Base-by-base conservation (phyloP, 2,797 vertebrate species). In the Vireo griseus region DNA sequence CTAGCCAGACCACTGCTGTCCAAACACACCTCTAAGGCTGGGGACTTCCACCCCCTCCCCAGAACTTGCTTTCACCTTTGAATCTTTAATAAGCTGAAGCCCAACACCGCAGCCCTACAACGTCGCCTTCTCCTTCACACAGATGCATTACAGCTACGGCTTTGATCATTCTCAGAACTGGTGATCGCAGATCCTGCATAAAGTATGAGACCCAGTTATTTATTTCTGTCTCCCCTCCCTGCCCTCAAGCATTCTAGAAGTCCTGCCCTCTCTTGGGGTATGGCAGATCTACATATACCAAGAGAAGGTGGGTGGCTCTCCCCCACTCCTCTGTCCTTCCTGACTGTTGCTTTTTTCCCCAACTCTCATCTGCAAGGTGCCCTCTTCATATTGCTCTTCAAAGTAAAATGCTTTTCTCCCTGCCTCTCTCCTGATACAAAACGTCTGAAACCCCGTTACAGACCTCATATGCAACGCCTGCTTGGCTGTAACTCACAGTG, bases 351-450 rank as follows among this genome's bases (percentile, higher is more conserved):
- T 9, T 33, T 72, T 40, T 74, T 62, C 10, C 25, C 16, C 61
- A 37, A 68, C 63, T 81, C 61, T 91, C 94, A 88, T 73, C 59
- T 73, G 33, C 90, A 95, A 81, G 66, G 81, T 89, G 93, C 74
- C 73, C 86, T 92, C 86, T 85, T 86, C 87, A 96, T 62, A 94
- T 22, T 88, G 47, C 85, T 94, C 94, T 97, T 95, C 84, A 91
- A 82, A 93, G 52, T 81, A 35, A 82, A 90, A 92, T 31, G 65
- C 51, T 92, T 90, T 65, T 76, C 52, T 86, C 72, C 61, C 65
- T 86, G 81, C 39, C 75, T 86, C 68, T 75, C 69, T 82, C 71
- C 59, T 47, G 25, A 94, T 85, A 83, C 89, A 92, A 94, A 95
- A 77, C 1, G 1, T 88, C 69, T 91, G 85, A 95, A 87, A 84